Conservation (phyloP, 2,797 vertebrate species). For the Tenualosa ilisha region DNA sequence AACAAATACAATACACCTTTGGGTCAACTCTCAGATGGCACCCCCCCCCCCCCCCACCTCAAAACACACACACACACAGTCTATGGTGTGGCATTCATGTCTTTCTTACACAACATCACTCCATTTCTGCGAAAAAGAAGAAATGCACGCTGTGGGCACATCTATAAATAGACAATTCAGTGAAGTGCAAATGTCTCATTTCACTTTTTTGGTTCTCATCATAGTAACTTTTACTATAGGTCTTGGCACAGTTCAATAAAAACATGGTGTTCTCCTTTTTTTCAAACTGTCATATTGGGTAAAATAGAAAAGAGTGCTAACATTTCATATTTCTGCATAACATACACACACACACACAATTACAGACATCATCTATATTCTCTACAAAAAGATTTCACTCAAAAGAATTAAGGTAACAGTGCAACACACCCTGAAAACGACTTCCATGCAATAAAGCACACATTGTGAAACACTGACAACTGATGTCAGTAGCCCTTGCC, state of each 20-base stretch:
- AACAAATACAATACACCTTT: not conserved
- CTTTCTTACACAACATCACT: not conserved
- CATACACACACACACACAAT: not conserved
- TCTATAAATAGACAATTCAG: conserved; percentile 67
- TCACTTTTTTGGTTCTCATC: conserved; percentile 66
- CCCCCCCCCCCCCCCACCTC: no score
- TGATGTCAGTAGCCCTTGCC: not conserved
- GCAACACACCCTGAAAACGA: no score
- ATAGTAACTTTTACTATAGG: conserved; percentile 53
- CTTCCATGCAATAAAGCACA: no score
- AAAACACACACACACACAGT: not conserved
- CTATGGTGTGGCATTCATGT: not conserved
- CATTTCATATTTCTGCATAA: not conserved
- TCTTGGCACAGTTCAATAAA: conserved; percentile 37
- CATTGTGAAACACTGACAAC: not conserved
- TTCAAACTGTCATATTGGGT: conserved; percentile 12
- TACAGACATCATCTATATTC: no score
- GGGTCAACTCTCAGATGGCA: not conserved
- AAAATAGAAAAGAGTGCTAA: not conserved
- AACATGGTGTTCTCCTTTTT: conserved; percentile 41
- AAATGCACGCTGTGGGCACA: conserved; percentile 50
- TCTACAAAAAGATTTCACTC: no score
- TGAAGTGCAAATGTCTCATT: conserved; percentile 75
- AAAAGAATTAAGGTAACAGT: no score
- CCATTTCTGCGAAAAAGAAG: conserved; percentile 47